Base-by-base conservation (phyloP, 2,113 vertebrate genomes). In the Cyphotilapia sp. region DNA sequence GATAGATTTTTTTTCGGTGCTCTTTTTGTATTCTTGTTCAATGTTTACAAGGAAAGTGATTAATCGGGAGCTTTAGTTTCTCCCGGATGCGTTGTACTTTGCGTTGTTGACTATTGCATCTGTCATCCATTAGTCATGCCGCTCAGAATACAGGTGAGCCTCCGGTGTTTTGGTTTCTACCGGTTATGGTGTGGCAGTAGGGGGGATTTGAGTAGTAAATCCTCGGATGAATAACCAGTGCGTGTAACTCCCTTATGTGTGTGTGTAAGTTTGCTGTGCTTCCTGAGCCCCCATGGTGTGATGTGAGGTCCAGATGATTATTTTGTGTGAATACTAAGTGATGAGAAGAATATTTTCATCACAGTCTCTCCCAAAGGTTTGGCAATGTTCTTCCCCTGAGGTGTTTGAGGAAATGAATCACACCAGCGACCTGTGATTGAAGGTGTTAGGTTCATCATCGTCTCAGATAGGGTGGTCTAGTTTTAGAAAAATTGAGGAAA, bases 101-200 rank as follows among this genome's bases (percentile, higher is more conserved):
- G 27, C 54, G 66, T 29, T 87, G 80, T 29, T 81, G 81, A 83
- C 86, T 59, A 24, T 38, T n/a, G n/a, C 54, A 51, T 42, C 40
- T 19, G 88, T 92, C 88, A 89, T 71, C 51, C 51, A 16, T 93
- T 92, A 93, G 89, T 93, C 92, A 94, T 81, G 31, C 6, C 22
- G 16, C 31, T 81, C 56, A 51, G 14, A 31, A 13, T 38, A 54
- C 80, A 89, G 88, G 82, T 93, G 86, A 89, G 49, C 47, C 61
- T 80, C 66, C 0, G 59, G 63, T 83, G 82, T 3, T 12, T 24
- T 53, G 14, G 40, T 71, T 91, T 80, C 83, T 54, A 83, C 85
- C 85, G 54, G 63, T 76, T 86, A 40, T 56, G 54, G 81, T 57
- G 42, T 10, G 45, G n/a, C 45, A 59, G n/a, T 82, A 51, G 22